Evolutionary conservation across 2,113 vertebrate species (phyloP).

Genomic region (Stegastes partitus): DNA sequence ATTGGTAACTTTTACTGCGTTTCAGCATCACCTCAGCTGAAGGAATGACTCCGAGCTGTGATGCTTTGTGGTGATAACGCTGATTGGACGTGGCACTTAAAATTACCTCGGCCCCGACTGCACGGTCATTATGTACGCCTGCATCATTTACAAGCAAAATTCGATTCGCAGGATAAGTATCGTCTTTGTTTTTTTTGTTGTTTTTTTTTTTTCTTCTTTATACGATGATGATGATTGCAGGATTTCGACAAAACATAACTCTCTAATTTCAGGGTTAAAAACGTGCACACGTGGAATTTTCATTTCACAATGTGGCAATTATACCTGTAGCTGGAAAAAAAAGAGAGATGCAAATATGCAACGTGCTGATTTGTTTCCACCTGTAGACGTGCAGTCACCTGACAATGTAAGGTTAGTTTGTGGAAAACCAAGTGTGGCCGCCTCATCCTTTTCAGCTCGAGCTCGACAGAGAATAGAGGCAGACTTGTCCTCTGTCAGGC

Average conservation of each 20-base stretch:
- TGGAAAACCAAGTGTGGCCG: slow-evolving; percentile 43
- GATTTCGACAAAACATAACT: slow-evolving; percentile 68
- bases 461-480: slow-evolving; percentile 74
- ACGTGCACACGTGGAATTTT: slow-evolving; percentile 54
- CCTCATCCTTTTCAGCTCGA: slow-evolving; percentile 57
- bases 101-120: slow-evolving; percentile 70
- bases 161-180: slow-evolving; percentile 74
- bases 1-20: slow-evolving; percentile 58
- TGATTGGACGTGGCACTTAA: slow-evolving; percentile 80
- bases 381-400: slow-evolving; percentile 8
- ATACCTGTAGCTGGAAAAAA: background rate
- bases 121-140: slow-evolving; percentile 72
- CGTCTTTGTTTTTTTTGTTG: slow-evolving; percentile 72
- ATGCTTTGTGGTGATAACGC: slow-evolving; percentile 67
- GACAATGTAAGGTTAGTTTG: background rate
- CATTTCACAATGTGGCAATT: slow-evolving; percentile 23
- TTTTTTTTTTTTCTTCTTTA: no score
- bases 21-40: slow-evolving; percentile 65
- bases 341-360: background rate
- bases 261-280: slow-evolving; percentile 65
- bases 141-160: slow-evolving; percentile 77
- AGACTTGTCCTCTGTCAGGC: slow-evolving; percentile 80
- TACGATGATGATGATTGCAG: slow-evolving; percentile 60
- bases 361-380: slow-evolving; percentile 32
- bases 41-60: slow-evolving; percentile 64